Evolutionary conservation across 1,140 invertebrate species (phyloP).

Genomic region (Galleria mellonella): DNA sequence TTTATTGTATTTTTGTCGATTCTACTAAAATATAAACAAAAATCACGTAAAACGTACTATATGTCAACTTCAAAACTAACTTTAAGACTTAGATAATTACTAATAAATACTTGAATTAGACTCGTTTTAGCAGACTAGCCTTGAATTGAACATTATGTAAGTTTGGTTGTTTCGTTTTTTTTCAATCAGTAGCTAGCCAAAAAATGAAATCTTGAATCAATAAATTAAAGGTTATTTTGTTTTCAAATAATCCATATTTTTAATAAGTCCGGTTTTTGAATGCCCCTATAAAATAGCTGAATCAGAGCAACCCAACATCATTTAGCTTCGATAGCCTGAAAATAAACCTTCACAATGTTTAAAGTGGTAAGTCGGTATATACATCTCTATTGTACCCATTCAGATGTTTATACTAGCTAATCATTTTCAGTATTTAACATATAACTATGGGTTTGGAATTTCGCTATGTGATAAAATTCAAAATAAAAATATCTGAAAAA

Average conservation of each 20-base stretch:
- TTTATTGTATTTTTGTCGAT: too few species aligned
- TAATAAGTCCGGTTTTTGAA: constrained; percentile 2
- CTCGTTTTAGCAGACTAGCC: not conserved
- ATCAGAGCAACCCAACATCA: not conserved
- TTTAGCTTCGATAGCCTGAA: constrained; percentile 4
- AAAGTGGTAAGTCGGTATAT: constrained; percentile 15
- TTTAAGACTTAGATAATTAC: not conserved
- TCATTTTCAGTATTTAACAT: too few species aligned
- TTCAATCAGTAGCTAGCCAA: too few species aligned
- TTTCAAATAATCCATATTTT: not conserved
- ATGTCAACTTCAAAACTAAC: too few species aligned
- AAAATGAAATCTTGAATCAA: not conserved
- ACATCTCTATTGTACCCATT: not conserved
- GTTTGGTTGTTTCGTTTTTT: too few species aligned
- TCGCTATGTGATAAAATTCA: too few species aligned
- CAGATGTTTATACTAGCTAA: too few species aligned
- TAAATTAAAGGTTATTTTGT: not conserved
- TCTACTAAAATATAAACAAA: too few species aligned
- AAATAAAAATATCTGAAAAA: too few species aligned
- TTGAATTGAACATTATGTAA: not conserved
- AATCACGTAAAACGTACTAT: too few species aligned
- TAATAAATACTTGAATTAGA: not conserved
- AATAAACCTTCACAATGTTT: constrained; percentile 12
- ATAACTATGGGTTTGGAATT: too few species aligned
- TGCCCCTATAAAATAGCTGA: not conserved